Evolutionary conservation across 92 coral and sea anemone species (phyloP).

Genomic region (Anthopleura xanthogrammica): DNA sequence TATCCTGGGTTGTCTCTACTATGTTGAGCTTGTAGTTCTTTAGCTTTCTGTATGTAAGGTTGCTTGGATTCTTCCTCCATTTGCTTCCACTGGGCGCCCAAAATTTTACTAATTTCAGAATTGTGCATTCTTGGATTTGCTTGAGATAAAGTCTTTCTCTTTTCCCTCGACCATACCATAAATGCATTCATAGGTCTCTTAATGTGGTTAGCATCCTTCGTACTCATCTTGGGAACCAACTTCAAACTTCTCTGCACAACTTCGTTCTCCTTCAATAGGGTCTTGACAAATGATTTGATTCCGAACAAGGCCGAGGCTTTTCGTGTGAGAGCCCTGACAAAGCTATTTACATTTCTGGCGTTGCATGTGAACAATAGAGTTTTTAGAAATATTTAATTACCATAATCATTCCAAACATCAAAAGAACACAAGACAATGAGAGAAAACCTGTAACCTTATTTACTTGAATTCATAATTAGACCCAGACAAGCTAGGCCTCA

Average conservation of each 20-base stretch:
- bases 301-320: conserved; percentile 77
- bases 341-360: conserved; percentile 99
- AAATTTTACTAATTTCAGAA: conserved; percentile 93
- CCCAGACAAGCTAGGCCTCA: neutral
- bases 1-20: conserved; percentile 94
- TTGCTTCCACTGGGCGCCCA: conserved; percentile 85
- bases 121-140: conserved; percentile 97
- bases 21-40: conserved; percentile 89
- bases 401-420: conserved; percentile 99
- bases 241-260: conserved; percentile 19
- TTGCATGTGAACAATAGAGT: conserved; percentile 97
- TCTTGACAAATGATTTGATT: conserved; percentile 82
- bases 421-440: conserved; percentile 74
- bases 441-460: conserved; percentile 77
- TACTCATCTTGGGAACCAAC: conserved; percentile 51
- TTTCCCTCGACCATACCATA: conserved; percentile 97
- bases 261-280: conserved; percentile 23
- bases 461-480: conserved; percentile 88
- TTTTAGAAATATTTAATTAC: conserved; percentile 99
- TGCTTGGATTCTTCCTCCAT: conserved; percentile 82
- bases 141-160: conserved; percentile 76
- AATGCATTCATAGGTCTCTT: conserved; percentile 99
- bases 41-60: conserved; percentile 87
- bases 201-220: conserved; percentile 84
- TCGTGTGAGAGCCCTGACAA: conserved; percentile 83